Base-by-base conservation (phyloP, 2,888 invertebrate species). In the Meghimatium bilineatum region DNA sequence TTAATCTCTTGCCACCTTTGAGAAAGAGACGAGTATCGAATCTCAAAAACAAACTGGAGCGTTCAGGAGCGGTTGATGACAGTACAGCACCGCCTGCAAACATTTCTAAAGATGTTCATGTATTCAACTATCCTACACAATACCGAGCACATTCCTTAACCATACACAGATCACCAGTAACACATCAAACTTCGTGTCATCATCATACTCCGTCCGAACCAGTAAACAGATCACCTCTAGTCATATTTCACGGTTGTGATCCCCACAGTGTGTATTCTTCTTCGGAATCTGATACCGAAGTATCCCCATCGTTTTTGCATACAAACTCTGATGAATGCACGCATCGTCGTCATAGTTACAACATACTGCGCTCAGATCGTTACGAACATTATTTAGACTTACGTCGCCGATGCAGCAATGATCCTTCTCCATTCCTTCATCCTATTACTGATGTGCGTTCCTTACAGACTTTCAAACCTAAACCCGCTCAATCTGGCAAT, bases 1-100 rank as follows among this genome's bases (percentile, higher is more conserved):
- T 89, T 36, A 80, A 34, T 32, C 74, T 83, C 63, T 74, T 86
- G 34, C 72, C 85, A 17, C 75, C 83, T 52, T 63, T 86, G 0
- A 63, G 85, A 10, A 83, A 77, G 56, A 80, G 86, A 20, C 66
- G 81, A 26, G 69, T 80, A 14, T 74, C 80, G 8, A 78, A 32
- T 14, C 44, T n/a, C 32, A 84, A 80, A 32, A 77, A 78, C 12
- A 84, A 80, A 26, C 66, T 84, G 5, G 75, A 84, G 26, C 56
- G 84, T 2, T 74, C 84, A 23, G 67, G 66, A 10, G 84, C 84
- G 0, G 80, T 84, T 26, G 84, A 80, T 26, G 84, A 79, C 36
- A 38, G 38, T 23, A 29, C 44, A 17, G 63, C 38, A 23, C 60
- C 82, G 6, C 32, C 26, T 8, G 20, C 44, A 5, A 23, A 14